Evolutionary conservation across 2,888 invertebrate species (phyloP).

Genomic region (Microchrysa polita): DNA sequence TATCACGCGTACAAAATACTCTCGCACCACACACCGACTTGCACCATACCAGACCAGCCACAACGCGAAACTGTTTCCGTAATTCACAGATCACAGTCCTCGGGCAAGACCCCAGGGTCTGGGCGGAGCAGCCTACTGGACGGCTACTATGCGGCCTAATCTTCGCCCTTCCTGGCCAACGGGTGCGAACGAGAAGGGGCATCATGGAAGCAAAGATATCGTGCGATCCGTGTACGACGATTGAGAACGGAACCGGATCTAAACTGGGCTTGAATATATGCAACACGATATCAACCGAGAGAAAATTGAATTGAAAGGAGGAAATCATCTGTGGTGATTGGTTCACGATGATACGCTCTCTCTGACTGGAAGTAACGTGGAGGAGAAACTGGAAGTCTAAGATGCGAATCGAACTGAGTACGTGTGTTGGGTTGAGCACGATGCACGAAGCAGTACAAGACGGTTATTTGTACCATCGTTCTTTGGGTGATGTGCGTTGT

Average conservation of each 20-base stretch:
- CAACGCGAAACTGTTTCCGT: slow-evolving; percentile 48
- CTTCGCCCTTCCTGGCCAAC: slow-evolving; percentile 29
- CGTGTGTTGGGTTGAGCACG: background rate
- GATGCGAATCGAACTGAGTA: background rate
- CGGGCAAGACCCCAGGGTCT: slow-evolving; percentile 51
- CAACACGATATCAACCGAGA: background rate
- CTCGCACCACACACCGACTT: slow-evolving; percentile 42
- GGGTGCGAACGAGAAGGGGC: slow-evolving; percentile 42
- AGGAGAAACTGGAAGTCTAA: slow-evolving; percentile 28
- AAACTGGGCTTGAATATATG: slow-evolving; percentile 12
- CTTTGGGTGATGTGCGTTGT: background rate
- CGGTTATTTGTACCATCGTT: no score
- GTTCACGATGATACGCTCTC: slow-evolving; percentile 12
- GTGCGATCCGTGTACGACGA: background rate
- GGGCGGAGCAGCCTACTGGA: slow-evolving; percentile 48
- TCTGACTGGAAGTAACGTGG: background rate
- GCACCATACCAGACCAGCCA: slow-evolving; percentile 48
- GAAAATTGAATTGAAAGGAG: slow-evolving; percentile 20
- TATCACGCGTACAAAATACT: slow-evolving; percentile 43
- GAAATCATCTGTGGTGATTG: background rate
- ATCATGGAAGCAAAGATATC: slow-evolving; percentile 14
- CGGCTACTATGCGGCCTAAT: slow-evolving; percentile 23
- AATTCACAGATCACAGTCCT: slow-evolving; percentile 47
- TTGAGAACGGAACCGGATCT: slow-evolving; percentile 30
- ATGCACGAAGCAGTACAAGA: slow-evolving; percentile 13